These are phyloP conservation scores for Smutsia temminckii DNA, from an alignment of 2,797 vertebrate genomes.

Conservation along the genomic window DNA sequence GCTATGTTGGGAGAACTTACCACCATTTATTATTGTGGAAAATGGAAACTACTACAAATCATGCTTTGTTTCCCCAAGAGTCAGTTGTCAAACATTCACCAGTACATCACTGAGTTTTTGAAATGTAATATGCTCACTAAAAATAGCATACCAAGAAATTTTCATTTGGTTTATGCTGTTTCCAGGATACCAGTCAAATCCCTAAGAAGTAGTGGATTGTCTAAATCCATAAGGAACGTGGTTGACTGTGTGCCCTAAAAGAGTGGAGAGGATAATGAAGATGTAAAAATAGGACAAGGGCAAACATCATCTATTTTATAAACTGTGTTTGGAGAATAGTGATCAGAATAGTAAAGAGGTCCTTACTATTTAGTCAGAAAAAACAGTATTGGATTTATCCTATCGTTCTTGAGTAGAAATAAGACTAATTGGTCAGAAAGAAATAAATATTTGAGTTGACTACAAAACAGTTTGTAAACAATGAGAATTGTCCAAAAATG, in stretches of 20 bases:
- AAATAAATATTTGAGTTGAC: neutral
- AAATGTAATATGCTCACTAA: neutral
- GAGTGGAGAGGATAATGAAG: neutral
- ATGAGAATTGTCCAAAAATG: neutral
- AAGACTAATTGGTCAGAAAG: neutral
- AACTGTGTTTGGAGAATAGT: neutral
- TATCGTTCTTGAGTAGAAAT: neutral
- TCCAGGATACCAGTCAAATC: neutral
- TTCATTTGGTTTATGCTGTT: neutral
- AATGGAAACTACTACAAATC: neutral
- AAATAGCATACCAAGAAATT: neutral
- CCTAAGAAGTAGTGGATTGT: neutral
- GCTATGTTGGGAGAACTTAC: neutral
- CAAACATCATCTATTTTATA: neutral
- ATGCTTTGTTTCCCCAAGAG: neutral
- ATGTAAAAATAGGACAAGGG: neutral
- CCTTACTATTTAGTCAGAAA: neutral
- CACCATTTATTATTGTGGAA: neutral
- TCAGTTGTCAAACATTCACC: neutral
- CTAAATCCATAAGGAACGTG: neutral
- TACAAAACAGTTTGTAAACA: neutral
- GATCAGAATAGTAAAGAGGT: neutral
- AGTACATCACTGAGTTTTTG: neutral
- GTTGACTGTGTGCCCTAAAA: neutral
- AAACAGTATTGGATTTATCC: neutral